These are phyloP conservation scores for Aramus guarauna DNA, from an alignment of 2,113 vertebrate species.

Conservation along the genomic window DNA sequence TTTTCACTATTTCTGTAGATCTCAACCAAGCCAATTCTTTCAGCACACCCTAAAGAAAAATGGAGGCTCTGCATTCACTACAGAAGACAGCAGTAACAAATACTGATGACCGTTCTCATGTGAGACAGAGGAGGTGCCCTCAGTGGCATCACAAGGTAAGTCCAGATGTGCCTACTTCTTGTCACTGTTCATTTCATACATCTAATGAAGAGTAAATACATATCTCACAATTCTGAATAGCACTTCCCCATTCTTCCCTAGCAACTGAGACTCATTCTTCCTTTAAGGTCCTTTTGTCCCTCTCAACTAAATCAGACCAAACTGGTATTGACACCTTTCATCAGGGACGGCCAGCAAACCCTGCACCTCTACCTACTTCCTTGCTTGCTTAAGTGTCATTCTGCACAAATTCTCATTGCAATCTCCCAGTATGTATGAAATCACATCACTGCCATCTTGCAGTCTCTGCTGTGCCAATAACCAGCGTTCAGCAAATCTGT, in stretches of 20 bases:
- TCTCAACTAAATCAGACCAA: neutral
- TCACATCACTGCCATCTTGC: neutral
- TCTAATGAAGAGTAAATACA: neutral
- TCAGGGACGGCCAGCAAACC: neutral
- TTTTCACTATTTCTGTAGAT: neutral
- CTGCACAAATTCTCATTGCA: neutral
- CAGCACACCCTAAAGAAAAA: neutral
- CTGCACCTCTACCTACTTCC: neutral
- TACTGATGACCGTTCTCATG: neutral
- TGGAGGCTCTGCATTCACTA: neutral
- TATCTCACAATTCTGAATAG: neutral
- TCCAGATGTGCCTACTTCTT: neutral
- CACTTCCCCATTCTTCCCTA: neutral
- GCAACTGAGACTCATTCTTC: neutral
- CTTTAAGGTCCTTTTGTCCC: neutral
- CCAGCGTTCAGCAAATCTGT: neutral
- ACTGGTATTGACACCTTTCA: neutral
- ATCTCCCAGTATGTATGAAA: neutral
- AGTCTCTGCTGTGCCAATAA: neutral
- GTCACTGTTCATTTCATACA: neutral
- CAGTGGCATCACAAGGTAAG: neutral
- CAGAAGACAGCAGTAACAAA: neutral
- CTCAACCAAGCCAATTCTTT: neutral
- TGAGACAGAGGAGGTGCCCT: neutral
- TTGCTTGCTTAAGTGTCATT: neutral